phyloP scores from a whole-genome alignment of 2,797 vertebrate genomes.

The Silurus lanzhouensis region DNA sequence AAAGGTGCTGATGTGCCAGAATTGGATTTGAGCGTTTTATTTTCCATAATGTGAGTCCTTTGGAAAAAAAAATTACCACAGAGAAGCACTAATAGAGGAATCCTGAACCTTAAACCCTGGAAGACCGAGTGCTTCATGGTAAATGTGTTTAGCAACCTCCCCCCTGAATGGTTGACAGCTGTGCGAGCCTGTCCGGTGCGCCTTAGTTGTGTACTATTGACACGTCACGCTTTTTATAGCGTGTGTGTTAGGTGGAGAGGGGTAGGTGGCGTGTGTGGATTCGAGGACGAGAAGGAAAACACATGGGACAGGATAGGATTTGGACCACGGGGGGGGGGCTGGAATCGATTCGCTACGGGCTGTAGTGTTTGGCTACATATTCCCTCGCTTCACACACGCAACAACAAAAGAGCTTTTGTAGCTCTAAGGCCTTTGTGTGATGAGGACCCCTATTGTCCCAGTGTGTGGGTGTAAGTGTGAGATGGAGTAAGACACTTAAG shows the following conservation, averaged over 20 bases:
- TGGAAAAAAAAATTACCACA: not conserved
- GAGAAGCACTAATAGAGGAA: not conserved
- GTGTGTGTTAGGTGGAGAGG: conserved; percentile 38
- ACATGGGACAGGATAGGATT: conserved; percentile 21
- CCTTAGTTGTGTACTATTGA: not conserved
- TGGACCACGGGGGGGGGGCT: conserved; percentile 39
- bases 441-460: conserved; percentile 64
- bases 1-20: not conserved
- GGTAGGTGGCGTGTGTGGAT: conserved; percentile 42
- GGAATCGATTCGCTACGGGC: conserved; percentile 74
- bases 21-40: not conserved
- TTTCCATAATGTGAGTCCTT: not conserved
- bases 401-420: conserved; percentile 77
- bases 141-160: not conserved
- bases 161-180: not conserved
- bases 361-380: conserved; percentile 69
- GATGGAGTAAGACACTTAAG: not conserved
- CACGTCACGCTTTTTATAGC: not conserved
- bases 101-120: not conserved
- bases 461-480: conserved; percentile 23
- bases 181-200: not conserved
- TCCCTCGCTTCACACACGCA: conserved; percentile 65
- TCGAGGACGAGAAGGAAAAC: conserved; percentile 1
- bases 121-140: not conserved
- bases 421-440: conserved; percentile 70